Percentiles rank a stretch among this genome's conserved stretches.
Conservation (phyloP, 2,113 vertebrate species). For the Myanophis thanlyinensis region DNA sequence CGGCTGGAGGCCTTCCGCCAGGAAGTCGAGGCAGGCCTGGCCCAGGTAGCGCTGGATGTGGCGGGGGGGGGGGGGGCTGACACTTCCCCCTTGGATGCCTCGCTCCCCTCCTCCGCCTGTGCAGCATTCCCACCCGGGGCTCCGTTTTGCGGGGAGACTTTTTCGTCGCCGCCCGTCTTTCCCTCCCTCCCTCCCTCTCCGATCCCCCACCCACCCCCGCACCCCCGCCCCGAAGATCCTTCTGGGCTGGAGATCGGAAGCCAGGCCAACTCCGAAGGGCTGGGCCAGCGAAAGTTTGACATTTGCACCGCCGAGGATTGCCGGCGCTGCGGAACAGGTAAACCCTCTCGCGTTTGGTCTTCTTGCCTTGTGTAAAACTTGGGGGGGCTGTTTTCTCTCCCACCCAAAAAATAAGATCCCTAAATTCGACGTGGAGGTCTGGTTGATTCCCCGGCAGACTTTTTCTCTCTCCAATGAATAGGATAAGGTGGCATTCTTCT, state of each 20-base stretch:
- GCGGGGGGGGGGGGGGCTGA: too few species aligned
- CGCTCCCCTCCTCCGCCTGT: not conserved
- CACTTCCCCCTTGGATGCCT: not conserved
- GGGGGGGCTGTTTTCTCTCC: too few species aligned
- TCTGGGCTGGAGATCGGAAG: not conserved
- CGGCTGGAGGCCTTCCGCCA: not conserved
- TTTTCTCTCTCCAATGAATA: not conserved
- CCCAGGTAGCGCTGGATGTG: not conserved
- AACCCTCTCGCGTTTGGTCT: not conserved
- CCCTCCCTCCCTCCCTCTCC: too few species aligned
- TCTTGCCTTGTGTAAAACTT: not conserved
- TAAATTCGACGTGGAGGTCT: not conserved
- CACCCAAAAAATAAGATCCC: not conserved
- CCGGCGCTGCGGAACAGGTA: not conserved
- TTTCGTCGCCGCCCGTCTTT: not conserved
- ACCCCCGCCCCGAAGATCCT: not conserved
- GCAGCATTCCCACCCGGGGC: not conserved
- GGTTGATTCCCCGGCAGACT: not conserved
- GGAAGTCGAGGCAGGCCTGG: not conserved
- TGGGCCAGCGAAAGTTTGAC: not conserved
- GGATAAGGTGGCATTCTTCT: not conserved
- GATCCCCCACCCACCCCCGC: too few species aligned
- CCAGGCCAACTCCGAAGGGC: not conserved
- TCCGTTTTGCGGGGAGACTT: too few species aligned
- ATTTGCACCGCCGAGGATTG: not conserved